phyloP scores from a whole-genome alignment of 2,888 invertebrate genomes.

The Pteria penguin region DNA sequence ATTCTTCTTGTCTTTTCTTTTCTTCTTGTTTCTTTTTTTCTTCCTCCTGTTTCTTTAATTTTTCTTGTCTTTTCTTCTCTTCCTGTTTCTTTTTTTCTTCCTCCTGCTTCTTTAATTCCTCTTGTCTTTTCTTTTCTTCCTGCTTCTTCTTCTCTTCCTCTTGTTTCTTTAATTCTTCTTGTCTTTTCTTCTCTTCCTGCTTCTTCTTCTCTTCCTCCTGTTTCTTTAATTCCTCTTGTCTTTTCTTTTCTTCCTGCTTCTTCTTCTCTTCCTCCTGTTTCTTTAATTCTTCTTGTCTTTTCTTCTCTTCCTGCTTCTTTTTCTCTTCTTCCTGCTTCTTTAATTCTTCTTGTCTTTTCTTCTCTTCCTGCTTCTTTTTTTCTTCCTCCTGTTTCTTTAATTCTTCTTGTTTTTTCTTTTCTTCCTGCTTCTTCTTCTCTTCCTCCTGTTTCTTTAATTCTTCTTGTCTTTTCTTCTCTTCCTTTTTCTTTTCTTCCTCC shows the following conservation, averaged over 20 bases:
- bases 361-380: conserved; percentile 7
- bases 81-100: neutral
- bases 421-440: conserved; percentile 16
- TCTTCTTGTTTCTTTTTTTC: conserved; percentile 5
- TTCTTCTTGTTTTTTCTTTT: neutral
- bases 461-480: neutral
- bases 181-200: neutral
- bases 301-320: neutral
- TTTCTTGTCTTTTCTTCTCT: neutral
- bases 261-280: conserved; percentile 9
- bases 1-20: conserved; percentile 13
- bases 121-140: neutral
- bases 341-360: neutral
- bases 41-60: neutral
- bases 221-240: neutral
- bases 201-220: conserved; percentile 7
- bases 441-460: neutral
- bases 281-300: conserved; percentile 1
- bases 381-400: conserved; percentile 10
- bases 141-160: conserved; percentile 6
- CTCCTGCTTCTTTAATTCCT: neutral
- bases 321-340: neutral
- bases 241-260: conserved; percentile 3
- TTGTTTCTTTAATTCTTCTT: neutral
- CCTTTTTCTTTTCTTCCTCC: conserved; percentile 1